Percentiles rank a stretch among this genome's conserved stretches.
phyloP scores from a whole-genome alignment of 2,113 vertebrate species.

The Chamaetylas fuelleborni region DNA sequence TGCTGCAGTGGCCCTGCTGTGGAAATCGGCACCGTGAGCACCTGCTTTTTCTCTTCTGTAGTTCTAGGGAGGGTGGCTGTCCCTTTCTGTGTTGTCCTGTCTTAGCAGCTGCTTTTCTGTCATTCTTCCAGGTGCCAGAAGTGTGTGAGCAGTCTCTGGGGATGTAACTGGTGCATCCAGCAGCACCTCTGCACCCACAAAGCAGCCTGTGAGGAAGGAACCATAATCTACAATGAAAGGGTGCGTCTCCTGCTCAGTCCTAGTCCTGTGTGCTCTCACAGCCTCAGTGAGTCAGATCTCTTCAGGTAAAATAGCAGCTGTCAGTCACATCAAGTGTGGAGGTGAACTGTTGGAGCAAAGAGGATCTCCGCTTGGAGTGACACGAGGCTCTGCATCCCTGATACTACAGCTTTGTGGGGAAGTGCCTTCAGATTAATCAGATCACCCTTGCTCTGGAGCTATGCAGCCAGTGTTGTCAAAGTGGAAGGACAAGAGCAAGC shows the following conservation, averaged over 20 bases:
- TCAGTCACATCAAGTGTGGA: not conserved
- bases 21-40: constrained; percentile 88
- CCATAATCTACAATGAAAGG: constrained; percentile 89
- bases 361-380: not conserved
- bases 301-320: not conserved
- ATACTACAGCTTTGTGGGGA: not conserved
- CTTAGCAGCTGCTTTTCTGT: not conserved
- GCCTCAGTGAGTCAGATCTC: not conserved
- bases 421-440: not conserved
- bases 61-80: not conserved
- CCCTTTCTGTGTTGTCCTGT: not conserved
- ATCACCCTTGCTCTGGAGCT: not conserved
- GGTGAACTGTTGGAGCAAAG: not conserved
- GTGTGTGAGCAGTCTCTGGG: constrained; percentile 91
- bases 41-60: constrained; percentile 31
- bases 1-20: constrained; percentile 83
- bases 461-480: not conserved
- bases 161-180: constrained; percentile 95
- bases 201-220: constrained; percentile 83
- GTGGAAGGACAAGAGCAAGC: not conserved
- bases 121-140: constrained; percentile 82
- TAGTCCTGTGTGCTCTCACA: not conserved
- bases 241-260: constrained; percentile 67
- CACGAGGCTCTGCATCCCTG: not conserved
- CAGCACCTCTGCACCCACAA: constrained; percentile 93